Evolutionary conservation across 1,140 invertebrate species (phyloP), one percentile per base, ranked within the genome.

Genomic region (Hylyphantes graminicola): DNA sequence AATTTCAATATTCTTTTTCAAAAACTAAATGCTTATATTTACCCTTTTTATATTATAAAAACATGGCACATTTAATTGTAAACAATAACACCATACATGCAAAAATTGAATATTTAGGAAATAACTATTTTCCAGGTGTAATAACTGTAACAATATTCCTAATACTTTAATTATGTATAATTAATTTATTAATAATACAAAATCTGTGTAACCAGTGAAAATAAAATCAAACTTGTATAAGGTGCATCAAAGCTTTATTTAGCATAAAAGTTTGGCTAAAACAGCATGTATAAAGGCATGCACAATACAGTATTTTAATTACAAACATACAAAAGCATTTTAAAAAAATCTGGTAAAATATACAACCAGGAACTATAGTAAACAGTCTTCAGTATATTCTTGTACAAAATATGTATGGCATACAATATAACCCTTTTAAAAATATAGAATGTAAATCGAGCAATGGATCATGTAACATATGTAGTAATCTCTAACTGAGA

Each of bases 351-450:
- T 80, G 77, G 64, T 70, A 63, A 80, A 68, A 80, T 78, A 64
- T 70, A 70, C 77, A 80, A 80, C 64, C 77, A 80, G 77, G 77
- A 80, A 80, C 77, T 80, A 80, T 80, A 80, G 72, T 51, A 65
- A 70, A 70, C 55, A 70, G 77, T 80, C 65, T 68, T 53, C 35
- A 68, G 70, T 80, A 65, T 15, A 70, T 70, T 70, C 35, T 80
- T 19, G 21, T 68, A 70, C 61, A 57, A 70, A 80, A 80, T 54
- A 67, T 78, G 54, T 74, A 80, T 70, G 65, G 77, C 64, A 70
- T 80, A 80, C 55, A 57, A 65, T 57, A 78, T 70, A 55, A 70
- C n/a, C 51, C 17, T 61, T 80, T 17, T 35, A 21, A 80, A 70
- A 80, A 78, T 11, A 53, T n/a, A 78, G 12, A 63, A 61, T 35